Evolutionary conservation across 2,888 invertebrate genomes (phyloP), one percentile per base, ranked within the genome.

Genomic region (Rhorus exstirpatorius): DNA sequence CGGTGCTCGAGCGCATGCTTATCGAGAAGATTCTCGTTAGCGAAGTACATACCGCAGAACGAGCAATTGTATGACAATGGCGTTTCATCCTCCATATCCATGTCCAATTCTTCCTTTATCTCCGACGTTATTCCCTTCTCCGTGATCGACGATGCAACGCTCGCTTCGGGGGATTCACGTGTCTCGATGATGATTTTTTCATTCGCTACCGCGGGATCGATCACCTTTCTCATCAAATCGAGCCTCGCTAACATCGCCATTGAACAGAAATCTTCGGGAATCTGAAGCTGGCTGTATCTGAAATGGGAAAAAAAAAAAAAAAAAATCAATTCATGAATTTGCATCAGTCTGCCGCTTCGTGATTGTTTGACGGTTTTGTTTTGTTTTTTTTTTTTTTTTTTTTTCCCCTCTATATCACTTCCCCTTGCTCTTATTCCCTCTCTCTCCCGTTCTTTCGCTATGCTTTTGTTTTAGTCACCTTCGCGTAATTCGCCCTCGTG

Each of bases 251-350:
- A 86, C 88, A 90, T 89, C 84, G 84, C 85, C 88, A 89, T 87
- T 79, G 90, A 87, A 80, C 86, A 89, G 89, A 89, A 90, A 38
- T 84, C 89, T 83, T 89, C 90, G 84, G 90, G 71, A 79, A 86
- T 89, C 75, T 86, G 83, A 84, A 88, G 86, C 75, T 87, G 89
- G 83, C 74, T 85, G 88, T 88, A 92, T 87, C 92, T 92, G 92
- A 87, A 92, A 92, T 90, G 78, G 86, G 88, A 90, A 91, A n/a
- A n/a, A n/a, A n/a, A n/a, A n/a, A n/a, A n/a, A n/a, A n/a, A n/a
- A n/a, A n/a, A n/a, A n/a, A n/a, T n/a, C n/a, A n/a, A 89, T 89
- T 89, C 86, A 88, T 88, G 78, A 86, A 86, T 85, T n/a, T 87
- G 86, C 87, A 89, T 91, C 87, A 89, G 89, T 90, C 86, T 85